Percentiles rank a stretch among this genome's conserved stretches.
Evolutionary conservation across 2,888 invertebrate species (phyloP).

Genomic region (Luperina nickerlii): DNA sequence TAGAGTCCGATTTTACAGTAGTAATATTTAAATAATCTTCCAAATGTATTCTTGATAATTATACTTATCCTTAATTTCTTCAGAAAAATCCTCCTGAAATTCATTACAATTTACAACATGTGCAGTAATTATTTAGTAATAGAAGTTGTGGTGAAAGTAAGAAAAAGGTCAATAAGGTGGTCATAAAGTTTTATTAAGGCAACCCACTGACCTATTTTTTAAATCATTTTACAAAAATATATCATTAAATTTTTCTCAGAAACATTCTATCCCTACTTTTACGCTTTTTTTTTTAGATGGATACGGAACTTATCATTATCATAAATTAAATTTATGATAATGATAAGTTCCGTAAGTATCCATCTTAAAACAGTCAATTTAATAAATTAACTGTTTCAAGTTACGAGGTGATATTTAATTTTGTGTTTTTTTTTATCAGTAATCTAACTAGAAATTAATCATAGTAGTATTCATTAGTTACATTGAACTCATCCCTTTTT

Average conservation of each 20-base stretch:
- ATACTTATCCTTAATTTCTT: no score
- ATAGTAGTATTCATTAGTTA: neutral
- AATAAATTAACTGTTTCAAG: neutral
- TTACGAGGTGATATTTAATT: neutral
- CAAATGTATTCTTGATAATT: neutral
- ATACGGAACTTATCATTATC: constrained; percentile 10
- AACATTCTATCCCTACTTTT: constrained; percentile 5
- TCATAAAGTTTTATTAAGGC: no score
- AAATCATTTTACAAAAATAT: neutral
- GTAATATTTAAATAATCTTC: neutral
- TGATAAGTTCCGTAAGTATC: no score
- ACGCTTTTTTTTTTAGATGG: no score
- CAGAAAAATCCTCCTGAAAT: no score
- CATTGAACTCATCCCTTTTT: neutral
- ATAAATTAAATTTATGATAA: no score
- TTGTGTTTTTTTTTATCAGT: neutral
- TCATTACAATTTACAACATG: neutral
- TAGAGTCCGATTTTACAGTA: neutral
- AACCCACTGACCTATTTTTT: no score
- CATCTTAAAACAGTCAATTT: no score
- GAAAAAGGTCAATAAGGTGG: no score
- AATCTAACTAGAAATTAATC: neutral
- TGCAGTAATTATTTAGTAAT: neutral
- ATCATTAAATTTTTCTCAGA: neutral
- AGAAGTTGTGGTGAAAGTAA: no score